phyloP scores from a whole-genome alignment of 2,113 vertebrate genomes.

The Hemicordylus capensis region DNA sequence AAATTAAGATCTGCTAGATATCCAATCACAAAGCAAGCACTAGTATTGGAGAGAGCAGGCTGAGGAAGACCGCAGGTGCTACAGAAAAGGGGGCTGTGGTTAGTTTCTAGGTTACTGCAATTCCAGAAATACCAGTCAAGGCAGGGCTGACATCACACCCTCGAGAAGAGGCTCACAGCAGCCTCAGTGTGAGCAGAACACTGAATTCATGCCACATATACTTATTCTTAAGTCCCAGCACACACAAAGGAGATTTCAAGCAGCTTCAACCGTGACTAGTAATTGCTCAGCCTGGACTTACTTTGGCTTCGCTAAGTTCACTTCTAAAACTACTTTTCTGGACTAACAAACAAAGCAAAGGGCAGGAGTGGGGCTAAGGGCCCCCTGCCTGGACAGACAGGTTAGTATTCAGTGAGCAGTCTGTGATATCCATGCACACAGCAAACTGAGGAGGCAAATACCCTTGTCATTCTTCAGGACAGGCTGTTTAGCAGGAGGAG shows the following conservation, averaged over 20 bases:
- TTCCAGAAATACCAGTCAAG: background rate
- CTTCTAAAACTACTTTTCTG: background rate
- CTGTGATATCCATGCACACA: conserved; percentile 82
- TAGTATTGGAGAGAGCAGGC: background rate
- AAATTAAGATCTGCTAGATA: background rate
- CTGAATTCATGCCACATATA: conserved; percentile 34
- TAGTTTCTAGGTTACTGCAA: conserved; percentile 26
- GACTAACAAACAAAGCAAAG: conserved; percentile 46
- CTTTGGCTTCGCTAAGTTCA: background rate
- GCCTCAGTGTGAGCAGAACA: conserved; percentile 40
- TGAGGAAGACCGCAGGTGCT: background rate
- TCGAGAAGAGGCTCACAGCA: background rate
- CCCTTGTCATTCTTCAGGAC: conserved; percentile 94
- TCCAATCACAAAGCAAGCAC: conserved; percentile 3
- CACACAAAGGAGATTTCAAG: background rate
- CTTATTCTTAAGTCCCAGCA: background rate
- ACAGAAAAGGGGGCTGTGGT: conserved; percentile 7
- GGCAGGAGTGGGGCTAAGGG: conserved; percentile 21
- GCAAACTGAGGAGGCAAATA: conserved; percentile 80
- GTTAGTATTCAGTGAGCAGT: conserved; percentile 77
- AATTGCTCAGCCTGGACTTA: background rate
- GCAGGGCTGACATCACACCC: background rate
- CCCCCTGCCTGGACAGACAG: conserved; percentile 19
- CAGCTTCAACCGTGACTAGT: background rate
- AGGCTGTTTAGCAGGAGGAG: conserved; percentile 80